phyloP scores from a whole-genome alignment of 2,888 invertebrate species.

The Rotaria socialis region DNA sequence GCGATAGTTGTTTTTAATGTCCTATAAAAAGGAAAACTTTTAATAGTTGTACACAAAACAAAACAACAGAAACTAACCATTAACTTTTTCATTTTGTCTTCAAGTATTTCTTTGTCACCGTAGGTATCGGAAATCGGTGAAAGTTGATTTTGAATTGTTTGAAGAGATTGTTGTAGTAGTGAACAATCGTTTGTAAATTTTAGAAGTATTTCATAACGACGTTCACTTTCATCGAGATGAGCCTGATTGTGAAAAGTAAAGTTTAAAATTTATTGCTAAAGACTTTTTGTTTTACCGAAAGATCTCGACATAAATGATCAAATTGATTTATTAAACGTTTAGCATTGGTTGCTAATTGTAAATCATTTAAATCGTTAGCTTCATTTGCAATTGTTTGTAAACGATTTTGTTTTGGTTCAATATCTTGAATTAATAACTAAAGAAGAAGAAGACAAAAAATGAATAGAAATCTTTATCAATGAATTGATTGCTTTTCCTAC shows the following conservation, averaged over 20 bases:
- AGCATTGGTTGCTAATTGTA: neutral
- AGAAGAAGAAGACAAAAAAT: neutral
- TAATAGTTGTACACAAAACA: too few species aligned
- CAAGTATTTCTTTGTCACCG: slow-evolving; percentile 25
- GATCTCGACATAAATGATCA: neutral
- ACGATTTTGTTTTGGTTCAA: slow-evolving; percentile 30
- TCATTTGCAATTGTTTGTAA: neutral
- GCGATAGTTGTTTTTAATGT: neutral
- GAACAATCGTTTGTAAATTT: neutral
- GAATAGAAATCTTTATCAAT: neutral
- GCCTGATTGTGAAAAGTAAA: neutral
- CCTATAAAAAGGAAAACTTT: neutral
- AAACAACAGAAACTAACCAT: neutral
- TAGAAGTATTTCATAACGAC: neutral
- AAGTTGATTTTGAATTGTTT: slow-evolving; percentile 29
- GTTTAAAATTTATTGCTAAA: too few species aligned
- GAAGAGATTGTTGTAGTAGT: neutral
- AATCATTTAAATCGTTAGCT: slow-evolving; percentile 9
- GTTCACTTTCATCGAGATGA: neutral
- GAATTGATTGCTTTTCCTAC: neutral
- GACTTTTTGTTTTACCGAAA: neutral
- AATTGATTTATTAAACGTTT: neutral
- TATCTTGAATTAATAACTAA: neutral
- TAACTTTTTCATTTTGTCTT: slow-evolving; percentile 15
- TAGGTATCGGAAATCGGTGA: neutral